Base-by-base conservation (phyloP, 2,888 invertebrate species). In the Tenthredo distinguenda region DNA sequence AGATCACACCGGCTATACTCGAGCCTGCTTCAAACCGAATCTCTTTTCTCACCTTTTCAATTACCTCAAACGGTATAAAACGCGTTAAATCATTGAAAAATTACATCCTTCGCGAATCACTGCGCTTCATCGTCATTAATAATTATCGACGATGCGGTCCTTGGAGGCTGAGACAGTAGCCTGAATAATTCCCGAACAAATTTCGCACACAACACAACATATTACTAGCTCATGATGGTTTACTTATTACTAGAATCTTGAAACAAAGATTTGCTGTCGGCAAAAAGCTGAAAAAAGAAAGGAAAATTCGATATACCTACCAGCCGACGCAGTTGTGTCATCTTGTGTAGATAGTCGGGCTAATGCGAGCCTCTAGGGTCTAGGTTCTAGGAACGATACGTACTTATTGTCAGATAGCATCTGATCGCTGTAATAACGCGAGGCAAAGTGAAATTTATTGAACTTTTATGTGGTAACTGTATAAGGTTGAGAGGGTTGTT, bases 401-500 rank as follows among this genome's bases (percentile, higher is more conserved):
- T 50, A 21, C 6, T 43, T 9, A 76, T 47, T 47, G 10, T 77
- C 5, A 26, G 40, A 43, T 50, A 55, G 1, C 1, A 50, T 18
- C 55, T 77, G 2, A 34, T 26, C 47, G 18, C 47, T 26, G 15
- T 74, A 31, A 9, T 55, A 43, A 83, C 43, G 47, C 26, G 34
- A 81, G 37, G 62, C n/a, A 37, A 18, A 81, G 62, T 62, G 37
- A 40, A 62, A 83, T 83, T 68, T 83, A 83, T 83, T 68, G 65
- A 68, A 83, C 83, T 68, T 83, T 81, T 62, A 40, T 62, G 47
- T 31, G 26, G 62, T 65, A 85, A 85, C 79, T 47, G 31, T 50
- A 79, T 68, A 68, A 85, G 85, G n/a, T 79, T 79, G 26, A 58
- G 26, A 79, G 68, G 79, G 68, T 31, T 62, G 65, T n/a, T 77